Percentiles rank a stretch among this genome's conserved stretches.
Evolutionary conservation across 2,888 invertebrate genomes (phyloP).

Genomic region (Minunthozetes semirufus): DNA sequence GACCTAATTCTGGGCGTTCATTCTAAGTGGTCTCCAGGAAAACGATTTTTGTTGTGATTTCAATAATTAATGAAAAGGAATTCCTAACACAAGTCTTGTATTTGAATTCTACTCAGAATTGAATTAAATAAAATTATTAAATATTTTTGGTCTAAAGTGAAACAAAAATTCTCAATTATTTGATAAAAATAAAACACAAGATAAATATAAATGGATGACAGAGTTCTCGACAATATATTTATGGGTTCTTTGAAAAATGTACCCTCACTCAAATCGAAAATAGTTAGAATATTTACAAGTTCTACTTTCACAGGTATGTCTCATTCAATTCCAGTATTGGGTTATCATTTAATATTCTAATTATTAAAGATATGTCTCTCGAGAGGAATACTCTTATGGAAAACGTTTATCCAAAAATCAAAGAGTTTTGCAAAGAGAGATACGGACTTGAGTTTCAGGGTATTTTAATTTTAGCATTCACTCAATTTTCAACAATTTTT

Average conservation of each 20-base stretch:
- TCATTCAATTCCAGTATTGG: not conserved
- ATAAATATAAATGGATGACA: slow-evolving; percentile 69
- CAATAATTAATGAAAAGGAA: not conserved
- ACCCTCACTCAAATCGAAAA: slow-evolving; percentile 93
- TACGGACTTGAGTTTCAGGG: slow-evolving; percentile 91
- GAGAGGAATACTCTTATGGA: slow-evolving; percentile 96
- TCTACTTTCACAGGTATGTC: slow-evolving; percentile 90
- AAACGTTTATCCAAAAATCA: slow-evolving; percentile 91
- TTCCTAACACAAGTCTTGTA: not conserved
- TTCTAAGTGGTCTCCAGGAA: not conserved
- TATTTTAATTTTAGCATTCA: no score
- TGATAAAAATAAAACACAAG: not conserved
- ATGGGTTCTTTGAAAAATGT: slow-evolving; percentile 75
- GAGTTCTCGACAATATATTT: slow-evolving; percentile 82
- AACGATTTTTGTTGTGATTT: not conserved
- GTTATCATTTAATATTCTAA: not conserved
- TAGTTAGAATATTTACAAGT: slow-evolving; percentile 95
- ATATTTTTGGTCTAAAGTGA: no score
- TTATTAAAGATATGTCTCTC: slow-evolving; percentile 72
- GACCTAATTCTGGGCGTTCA: not conserved
- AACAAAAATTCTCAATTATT: no score
- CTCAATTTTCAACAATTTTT: no score
- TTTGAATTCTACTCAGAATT: no score
- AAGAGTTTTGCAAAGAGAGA: slow-evolving; percentile 93
- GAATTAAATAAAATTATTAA: no score